phyloP scores from a whole-genome alignment of 37 sponge, comb jelly and placozoan species.

The Tethya wilhelma region DNA sequence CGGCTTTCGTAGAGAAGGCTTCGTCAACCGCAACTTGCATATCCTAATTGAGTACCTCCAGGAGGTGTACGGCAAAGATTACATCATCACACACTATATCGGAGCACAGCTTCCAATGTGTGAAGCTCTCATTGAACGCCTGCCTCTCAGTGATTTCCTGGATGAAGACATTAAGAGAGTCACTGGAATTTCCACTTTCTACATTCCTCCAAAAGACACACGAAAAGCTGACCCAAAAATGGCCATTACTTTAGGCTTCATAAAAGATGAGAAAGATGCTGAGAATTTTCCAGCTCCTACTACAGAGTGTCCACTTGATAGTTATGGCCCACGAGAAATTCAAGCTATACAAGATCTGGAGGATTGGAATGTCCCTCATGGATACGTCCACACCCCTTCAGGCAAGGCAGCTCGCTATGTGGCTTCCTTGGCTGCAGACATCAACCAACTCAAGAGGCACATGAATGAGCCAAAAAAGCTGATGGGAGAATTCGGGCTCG shows the following conservation, averaged over 20 bases:
- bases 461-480: background rate
- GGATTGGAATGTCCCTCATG: background rate
- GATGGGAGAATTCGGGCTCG: background rate
- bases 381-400: background rate
- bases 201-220: background rate
- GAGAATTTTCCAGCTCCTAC: background rate
- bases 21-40: background rate
- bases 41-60: conserved; percentile 3
- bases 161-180: background rate
- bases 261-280: background rate
- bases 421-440: background rate
- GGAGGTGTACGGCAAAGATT: conserved; percentile 16
- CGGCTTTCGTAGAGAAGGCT: background rate
- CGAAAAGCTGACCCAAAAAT: background rate
- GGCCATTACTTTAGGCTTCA: background rate
- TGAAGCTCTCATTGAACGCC: conserved; percentile 6
- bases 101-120: background rate
- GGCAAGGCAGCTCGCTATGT: background rate
- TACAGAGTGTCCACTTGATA: background rate
- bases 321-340: background rate
- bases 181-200: background rate
- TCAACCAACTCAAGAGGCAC: background rate
- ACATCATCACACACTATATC: conserved; percentile 1
- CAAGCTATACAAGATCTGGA: background rate
- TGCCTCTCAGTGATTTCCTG: background rate